Evolutionary conservation across 2,113 vertebrate genomes (phyloP).

Genomic region (Phoenicopterus ruber): DNA sequence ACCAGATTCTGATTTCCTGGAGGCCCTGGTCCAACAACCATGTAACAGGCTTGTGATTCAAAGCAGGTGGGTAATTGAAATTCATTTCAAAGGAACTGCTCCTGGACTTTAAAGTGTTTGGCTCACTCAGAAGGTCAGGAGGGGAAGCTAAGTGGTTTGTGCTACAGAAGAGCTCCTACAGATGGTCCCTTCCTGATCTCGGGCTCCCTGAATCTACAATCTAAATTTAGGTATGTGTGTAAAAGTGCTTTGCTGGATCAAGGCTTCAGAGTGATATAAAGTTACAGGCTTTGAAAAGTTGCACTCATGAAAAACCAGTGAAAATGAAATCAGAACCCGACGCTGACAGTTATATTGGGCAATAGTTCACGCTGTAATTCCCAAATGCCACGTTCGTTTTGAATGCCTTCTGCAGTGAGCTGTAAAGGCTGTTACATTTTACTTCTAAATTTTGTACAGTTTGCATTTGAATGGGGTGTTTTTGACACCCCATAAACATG

Average conservation of each 20-base stretch:
- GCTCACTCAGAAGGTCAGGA: conserved; percentile 51
- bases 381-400: conserved; percentile 2
- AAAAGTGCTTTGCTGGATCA: conserved; percentile 46
- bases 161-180: conserved; percentile 43
- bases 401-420: conserved; percentile 17
- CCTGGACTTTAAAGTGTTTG: conserved; percentile 56
- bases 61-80: conserved; percentile 58
- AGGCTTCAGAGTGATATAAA: conserved; percentile 17
- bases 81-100: conserved; percentile 48
- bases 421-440: conserved; percentile 5
- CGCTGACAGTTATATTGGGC: conserved; percentile 16
- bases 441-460: conserved; percentile 21
- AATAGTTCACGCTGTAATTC: conserved; percentile 11
- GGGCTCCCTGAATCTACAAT: conserved; percentile 36
- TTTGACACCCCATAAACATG: conserved; percentile 32
- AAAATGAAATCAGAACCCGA: conserved; percentile 16
- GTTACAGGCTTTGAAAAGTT: conserved; percentile 45
- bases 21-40: conserved; percentile 41
- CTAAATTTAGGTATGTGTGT: conserved; percentile 44
- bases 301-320: conserved; percentile 16
- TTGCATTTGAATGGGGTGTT: conserved; percentile 23
- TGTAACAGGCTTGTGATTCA: conserved; percentile 53
- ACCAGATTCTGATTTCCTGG: conserved; percentile 45
- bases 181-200: conserved; percentile 53
- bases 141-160: conserved; percentile 40